Evolutionary conservation across 1,140 invertebrate genomes (phyloP).

Genomic region (Lepidurus couesii): DNA sequence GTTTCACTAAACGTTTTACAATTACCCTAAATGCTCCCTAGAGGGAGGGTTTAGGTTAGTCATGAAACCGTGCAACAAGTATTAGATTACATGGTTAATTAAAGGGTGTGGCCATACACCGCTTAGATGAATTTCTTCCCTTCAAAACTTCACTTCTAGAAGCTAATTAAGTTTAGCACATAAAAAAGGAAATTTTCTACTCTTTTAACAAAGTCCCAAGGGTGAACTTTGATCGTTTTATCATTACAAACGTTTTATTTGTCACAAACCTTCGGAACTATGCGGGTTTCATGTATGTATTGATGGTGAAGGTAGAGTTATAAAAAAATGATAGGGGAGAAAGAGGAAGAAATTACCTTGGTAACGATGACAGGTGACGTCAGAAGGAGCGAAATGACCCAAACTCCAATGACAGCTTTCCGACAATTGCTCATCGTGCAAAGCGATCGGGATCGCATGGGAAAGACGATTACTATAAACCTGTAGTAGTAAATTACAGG

Average conservation of each 20-base stretch:
- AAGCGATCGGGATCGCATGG: constrained; percentile 47
- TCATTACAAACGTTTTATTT: not conserved
- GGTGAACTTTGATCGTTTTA: not conserved
- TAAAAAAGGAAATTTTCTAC: no score
- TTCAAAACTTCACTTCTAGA: no score
- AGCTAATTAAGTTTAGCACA: no score
- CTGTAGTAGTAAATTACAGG: constrained; percentile 40
- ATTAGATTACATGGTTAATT: no score
- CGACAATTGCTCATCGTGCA: constrained; percentile 49
- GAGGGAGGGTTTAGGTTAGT: no score
- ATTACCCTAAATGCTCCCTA: no score
- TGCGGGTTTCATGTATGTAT: not conserved
- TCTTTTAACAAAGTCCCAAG: no score
- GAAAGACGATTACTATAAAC: constrained; percentile 51
- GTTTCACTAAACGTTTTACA: no score
- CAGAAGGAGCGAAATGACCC: constrained; percentile 44
- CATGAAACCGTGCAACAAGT: no score
- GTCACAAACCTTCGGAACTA: no score
- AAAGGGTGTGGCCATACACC: no score
- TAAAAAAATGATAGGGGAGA: not conserved
- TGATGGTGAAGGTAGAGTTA: not conserved
- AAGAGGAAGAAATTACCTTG: constrained; percentile 42
- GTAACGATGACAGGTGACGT: constrained; percentile 43
- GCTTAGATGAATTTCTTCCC: no score
- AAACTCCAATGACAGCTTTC: constrained; percentile 45